These are phyloP conservation scores for Rhinoptilus africanus DNA, from an alignment of 2,113 vertebrate species.

Conservation along the genomic window DNA sequence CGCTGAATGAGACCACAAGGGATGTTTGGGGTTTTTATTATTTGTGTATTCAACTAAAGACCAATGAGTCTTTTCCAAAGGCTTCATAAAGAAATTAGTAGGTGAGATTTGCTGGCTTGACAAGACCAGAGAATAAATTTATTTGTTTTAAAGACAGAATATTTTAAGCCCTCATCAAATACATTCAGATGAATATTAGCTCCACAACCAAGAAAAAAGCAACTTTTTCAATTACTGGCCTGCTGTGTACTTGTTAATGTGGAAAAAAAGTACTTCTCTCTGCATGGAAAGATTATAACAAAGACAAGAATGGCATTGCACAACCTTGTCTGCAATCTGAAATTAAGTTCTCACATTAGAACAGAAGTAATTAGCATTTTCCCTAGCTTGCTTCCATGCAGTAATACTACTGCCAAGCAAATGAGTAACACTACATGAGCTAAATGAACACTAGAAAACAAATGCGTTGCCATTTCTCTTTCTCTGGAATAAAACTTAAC, in stretches of 20 bases:
- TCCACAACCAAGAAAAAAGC: background rate
- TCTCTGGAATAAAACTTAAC: background rate
- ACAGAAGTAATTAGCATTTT: conserved; percentile 61
- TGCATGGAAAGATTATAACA: conserved; percentile 31
- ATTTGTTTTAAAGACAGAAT: background rate
- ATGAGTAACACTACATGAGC: conserved; percentile 24
- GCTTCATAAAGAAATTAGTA: background rate
- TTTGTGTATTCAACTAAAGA: background rate
- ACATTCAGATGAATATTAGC: background rate
- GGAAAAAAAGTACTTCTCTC: conserved; percentile 11
- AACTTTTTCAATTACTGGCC: conserved; percentile 9
- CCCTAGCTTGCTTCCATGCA: conserved; percentile 47
- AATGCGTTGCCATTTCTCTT: background rate
- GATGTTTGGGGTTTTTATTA: background rate
- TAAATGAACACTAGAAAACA: conserved; percentile 12
- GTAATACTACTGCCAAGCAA: conserved; percentile 39
- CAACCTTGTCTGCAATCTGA: conserved; percentile 63
- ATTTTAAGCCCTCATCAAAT: conserved; percentile 12
- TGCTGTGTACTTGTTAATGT: background rate
- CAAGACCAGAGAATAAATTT: background rate
- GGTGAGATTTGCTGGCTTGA: background rate
- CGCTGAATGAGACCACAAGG: background rate
- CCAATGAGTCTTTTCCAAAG: background rate
- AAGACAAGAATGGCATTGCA: conserved; percentile 54
- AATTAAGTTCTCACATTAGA: conserved; percentile 66